Evolutionary conservation across 1,140 invertebrate species (phyloP).

Genomic region (Cotesia vestalis): DNA sequence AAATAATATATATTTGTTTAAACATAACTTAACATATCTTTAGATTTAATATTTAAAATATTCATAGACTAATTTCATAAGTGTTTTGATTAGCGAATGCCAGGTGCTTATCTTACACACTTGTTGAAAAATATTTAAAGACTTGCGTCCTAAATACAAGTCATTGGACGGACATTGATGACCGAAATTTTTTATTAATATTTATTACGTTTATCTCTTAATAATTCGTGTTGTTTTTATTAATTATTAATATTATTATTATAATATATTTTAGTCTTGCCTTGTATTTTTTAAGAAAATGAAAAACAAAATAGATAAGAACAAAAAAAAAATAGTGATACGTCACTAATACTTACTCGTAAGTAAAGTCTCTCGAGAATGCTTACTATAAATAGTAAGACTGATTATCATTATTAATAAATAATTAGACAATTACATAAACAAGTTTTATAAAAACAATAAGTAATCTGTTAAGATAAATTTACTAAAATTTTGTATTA

Average conservation of each 20-base stretch:
- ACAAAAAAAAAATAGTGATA: neutral
- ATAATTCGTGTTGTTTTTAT: too few relatives aligned
- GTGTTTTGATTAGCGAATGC: constrained; percentile 16
- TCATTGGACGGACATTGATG: constrained; percentile 11
- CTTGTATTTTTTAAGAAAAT: constrained; percentile 12
- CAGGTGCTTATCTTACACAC: neutral
- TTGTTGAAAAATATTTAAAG: neutral
- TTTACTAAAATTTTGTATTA: too few relatives aligned
- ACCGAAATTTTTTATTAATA: too few relatives aligned
- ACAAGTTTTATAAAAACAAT: constrained; percentile 2
- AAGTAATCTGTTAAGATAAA: too few relatives aligned
- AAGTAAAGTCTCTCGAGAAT: too few relatives aligned
- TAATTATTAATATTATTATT: too few relatives aligned
- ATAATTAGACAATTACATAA: constrained; percentile 10
- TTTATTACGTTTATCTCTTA: too few relatives aligned
- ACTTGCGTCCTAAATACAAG: constrained; percentile 4
- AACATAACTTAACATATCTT: neutral
- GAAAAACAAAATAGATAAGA: too few relatives aligned
- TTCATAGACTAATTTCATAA: too few relatives aligned
- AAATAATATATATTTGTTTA: constrained; percentile 37
- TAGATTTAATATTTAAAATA: too few relatives aligned
- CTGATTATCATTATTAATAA: constrained; percentile 13
- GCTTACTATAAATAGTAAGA: constrained; percentile 6
- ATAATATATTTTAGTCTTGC: constrained; percentile 14
- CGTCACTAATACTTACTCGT: too few relatives aligned